Evolutionary conservation across 2,888 invertebrate species (phyloP).

Genomic region (Aproaerema taeniolella): DNA sequence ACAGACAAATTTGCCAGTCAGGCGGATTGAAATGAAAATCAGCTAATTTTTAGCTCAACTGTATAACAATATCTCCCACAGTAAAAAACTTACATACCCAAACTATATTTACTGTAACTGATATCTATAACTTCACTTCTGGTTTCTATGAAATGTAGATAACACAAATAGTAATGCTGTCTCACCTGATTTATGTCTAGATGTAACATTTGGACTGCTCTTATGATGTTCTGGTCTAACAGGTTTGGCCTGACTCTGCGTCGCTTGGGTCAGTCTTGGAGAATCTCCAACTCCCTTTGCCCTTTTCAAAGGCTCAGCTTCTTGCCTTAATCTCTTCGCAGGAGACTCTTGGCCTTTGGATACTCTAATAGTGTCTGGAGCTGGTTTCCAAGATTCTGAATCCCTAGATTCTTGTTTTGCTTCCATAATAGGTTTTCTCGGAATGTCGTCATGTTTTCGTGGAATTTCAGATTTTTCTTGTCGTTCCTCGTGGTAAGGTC

Average conservation of each 20-base stretch:
- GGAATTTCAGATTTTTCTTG: constrained; percentile 41
- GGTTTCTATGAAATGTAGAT: too few species aligned
- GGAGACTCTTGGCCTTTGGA: constrained; percentile 61
- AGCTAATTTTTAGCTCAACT: too few species aligned
- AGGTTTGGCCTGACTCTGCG: constrained; percentile 29
- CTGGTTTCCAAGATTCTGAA: constrained; percentile 51
- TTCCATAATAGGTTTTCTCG: constrained; percentile 37
- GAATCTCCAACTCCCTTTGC: constrained; percentile 63
- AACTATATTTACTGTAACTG: too few species aligned
- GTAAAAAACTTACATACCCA: too few species aligned
- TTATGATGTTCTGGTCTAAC: constrained; percentile 74
- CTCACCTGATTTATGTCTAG: constrained; percentile 61
- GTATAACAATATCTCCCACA: too few species aligned
- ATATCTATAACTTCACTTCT: too few species aligned
- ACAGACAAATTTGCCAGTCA: constrained; percentile 1
- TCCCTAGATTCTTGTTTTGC: constrained; percentile 29
- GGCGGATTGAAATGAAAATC: too few species aligned
- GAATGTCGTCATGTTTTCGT: constrained; percentile 46
- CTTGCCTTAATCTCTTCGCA: constrained; percentile 61
- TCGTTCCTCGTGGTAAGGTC: constrained; percentile 54
- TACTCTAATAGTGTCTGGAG: constrained; percentile 63
- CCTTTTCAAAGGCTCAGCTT: constrained; percentile 65
- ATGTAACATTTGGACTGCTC: constrained; percentile 80
- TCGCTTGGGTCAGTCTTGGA: constrained; percentile 54
- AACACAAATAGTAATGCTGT: too few species aligned